Base-by-base conservation (phyloP, 2,888 invertebrate species). In the Nephrotoma appendiculata region DNA sequence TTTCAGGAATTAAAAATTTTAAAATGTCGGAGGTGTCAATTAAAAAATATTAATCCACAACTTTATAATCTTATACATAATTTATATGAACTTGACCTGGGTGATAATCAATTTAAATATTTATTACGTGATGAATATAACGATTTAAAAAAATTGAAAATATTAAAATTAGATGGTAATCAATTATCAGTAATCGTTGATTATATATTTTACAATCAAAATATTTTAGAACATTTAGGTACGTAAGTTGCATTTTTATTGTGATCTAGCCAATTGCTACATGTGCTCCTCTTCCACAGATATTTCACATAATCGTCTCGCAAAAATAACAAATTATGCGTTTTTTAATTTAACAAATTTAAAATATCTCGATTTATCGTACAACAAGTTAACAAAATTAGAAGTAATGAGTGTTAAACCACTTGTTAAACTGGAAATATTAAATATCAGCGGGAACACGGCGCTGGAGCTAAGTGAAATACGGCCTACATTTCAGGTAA, bases 91-190 rank as follows among this genome's bases (percentile, higher is more conserved):
- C 91, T 96, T 89, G 96, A 96, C 91, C 92, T 96, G 89, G 96
- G 96, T 83, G 93, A 95, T 90, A 96, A 96, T 92, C 93, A 93
- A 90, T 95, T 96, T 90, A 95, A 95, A 91, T 96, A 95, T 91
- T 91, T 96, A 86, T 94, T 94, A 88, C 92, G 94, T 85, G 95
- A 95, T 89, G 95, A 96, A 90, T 96, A 95, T 90, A 93, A 93
- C 88, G 95, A 95, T 89, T 92, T 96, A 86, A 94, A 93, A 89
- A 93, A 94, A 87, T 91, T 96, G 48, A 94, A 93, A 89, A 93
- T 92, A 88, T 91, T 96, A 85, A 93, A 93, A 88, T 91, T 96
- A 88, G 96, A 96, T 89, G 96, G 96, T 31, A 96, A 96, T 92
- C 94, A 95, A 90, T 91, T 96, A 88, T 95, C 96, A 1, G 95